Percentiles rank a stretch among this genome's conserved stretches.
phyloP scores from a whole-genome alignment of 2,113 vertebrate genomes.

The Sphaerodactylus townsendi region DNA sequence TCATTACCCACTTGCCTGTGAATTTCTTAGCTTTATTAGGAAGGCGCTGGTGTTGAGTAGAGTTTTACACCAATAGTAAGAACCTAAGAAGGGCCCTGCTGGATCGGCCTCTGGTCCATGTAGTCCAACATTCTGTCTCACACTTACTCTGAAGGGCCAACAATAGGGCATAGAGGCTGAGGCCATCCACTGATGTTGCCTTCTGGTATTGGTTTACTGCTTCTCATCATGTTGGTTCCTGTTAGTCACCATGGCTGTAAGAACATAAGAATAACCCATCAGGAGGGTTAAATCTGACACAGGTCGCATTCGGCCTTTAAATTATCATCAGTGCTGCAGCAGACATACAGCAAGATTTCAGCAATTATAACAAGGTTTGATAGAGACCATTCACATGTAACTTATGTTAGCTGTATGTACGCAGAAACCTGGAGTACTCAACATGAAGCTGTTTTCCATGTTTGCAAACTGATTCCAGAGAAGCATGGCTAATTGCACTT shows the following conservation, averaged over 20 bases:
- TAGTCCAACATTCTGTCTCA: too few species aligned
- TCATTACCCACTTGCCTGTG: constrained; percentile 21
- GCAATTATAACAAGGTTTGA: constrained; percentile 53
- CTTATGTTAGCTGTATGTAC: background rate
- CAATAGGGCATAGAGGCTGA: too few species aligned
- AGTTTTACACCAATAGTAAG: background rate
- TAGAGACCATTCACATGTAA: background rate
- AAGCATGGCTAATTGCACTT: background rate
- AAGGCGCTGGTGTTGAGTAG: background rate
- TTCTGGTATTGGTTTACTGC: too few species aligned
- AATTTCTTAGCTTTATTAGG: constrained; percentile 45
- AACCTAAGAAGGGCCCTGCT: too few species aligned
- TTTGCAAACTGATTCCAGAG: background rate
- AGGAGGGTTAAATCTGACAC: constrained; percentile 30
- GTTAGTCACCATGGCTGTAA: too few species aligned
- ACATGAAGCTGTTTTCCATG: background rate
- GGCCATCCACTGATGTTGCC: too few species aligned
- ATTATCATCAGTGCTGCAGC: constrained; percentile 12
- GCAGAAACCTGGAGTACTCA: background rate
- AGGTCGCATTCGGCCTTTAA: constrained; percentile 40
- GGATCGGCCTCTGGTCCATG: too few species aligned
- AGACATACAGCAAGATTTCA: constrained; percentile 29
- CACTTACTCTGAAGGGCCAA: too few species aligned
- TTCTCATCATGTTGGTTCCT: background rate
- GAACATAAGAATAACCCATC: too few species aligned